Base-by-base conservation (phyloP, 2,113 vertebrate genomes). In the Peromyscus leucopus region DNA sequence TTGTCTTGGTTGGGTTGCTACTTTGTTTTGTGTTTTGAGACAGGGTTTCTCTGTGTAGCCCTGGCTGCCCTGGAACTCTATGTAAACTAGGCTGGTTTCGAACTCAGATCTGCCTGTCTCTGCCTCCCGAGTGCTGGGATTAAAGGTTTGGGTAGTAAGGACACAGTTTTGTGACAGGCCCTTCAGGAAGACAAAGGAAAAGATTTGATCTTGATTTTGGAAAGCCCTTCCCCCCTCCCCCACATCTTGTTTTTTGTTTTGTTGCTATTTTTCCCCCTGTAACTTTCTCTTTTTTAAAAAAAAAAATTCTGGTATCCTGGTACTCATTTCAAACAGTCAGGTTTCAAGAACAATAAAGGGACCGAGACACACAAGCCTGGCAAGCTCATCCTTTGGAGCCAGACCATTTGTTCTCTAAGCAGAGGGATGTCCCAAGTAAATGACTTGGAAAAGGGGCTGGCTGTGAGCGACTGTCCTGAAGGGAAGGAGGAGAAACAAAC, bases 261-360 rank as follows among this genome's bases (percentile, higher is more conserved):
- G 28, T 61, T 74, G 48, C 26, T 2, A 80, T 91, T 63, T 74
- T 21, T 96, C 21, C 61, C 84, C 67, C 61, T 84, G 85, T 12
- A 93, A 92, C 95, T 98, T 96, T 91, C 15, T 90, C 80, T 22
- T 61, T 93, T 90, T 95, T 46, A 79, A 76, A 65, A 65, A 76
- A 65, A 65, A 96, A 93, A 84, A 42, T 96, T 97, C 93, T 98
- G 98, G 97, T 99, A 98, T 98, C 98, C 98, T 99, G 97, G 98
- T 98, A 98, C 98, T 98, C 99, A 98, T 99, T 99, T 99, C 98
- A 99, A 98, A 98, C 99, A 98, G 98, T 99, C 99, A 98, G 98
- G 98, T 99, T 99, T 99, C 99, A 99, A 96, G 99, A 99, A 99
- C 99, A 99, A 99, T 99, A 99, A 99, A 99, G 98, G 96, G 98